Evolutionary conservation across 2,888 invertebrate genomes (phyloP).

Genomic region (Harmothoe impar): DNA sequence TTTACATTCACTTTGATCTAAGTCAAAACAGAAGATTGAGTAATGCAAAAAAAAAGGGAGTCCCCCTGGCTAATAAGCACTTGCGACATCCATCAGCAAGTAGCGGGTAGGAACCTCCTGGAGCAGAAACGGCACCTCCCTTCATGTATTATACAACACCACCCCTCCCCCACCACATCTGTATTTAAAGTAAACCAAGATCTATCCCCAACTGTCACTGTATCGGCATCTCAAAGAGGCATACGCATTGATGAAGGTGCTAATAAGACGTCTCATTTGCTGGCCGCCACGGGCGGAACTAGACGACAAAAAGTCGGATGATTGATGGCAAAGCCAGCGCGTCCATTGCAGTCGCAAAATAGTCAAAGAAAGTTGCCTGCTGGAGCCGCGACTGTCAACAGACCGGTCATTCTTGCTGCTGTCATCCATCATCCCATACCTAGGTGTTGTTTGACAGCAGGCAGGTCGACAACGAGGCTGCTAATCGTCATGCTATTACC

Average conservation of each 20-base stretch:
- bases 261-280: conserved; percentile 20
- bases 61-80: conserved; percentile 16
- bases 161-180: not conserved
- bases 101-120: not conserved
- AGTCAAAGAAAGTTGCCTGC: not conserved
- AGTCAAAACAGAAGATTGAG: conserved; percentile 48
- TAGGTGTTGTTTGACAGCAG: not conserved
- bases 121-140: not conserved
- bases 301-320: not conserved
- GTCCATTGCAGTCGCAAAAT: not conserved
- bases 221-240: not conserved
- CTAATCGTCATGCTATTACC: conserved; percentile 53
- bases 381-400: not conserved
- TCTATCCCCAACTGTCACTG: not conserved
- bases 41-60: not conserved
- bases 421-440: not conserved
- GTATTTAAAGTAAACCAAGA: too few species aligned
- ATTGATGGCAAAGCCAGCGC: not conserved
- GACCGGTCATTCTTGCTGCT: not conserved
- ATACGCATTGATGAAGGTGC: not conserved
- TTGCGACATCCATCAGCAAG: conserved; percentile 11
- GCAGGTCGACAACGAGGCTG: not conserved
- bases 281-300: not conserved
- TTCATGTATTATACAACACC: not conserved
- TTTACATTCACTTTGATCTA: conserved; percentile 42